Percentiles rank a stretch among this genome's conserved stretches.
Conservation (phyloP, 2,888 invertebrate species). For the Apamea epomidion region DNA sequence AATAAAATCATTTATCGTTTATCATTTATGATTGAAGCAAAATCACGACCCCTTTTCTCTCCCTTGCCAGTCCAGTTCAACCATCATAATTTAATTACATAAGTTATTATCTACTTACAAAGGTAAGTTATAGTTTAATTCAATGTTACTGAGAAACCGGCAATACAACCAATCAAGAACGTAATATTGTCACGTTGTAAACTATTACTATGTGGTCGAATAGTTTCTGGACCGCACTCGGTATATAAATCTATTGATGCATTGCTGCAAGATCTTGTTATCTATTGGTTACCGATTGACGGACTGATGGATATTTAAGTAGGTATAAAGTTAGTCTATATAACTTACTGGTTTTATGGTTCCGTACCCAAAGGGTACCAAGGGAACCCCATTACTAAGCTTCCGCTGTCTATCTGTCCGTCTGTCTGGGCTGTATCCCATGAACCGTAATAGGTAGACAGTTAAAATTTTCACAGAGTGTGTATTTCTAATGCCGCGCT, state of each 20-base stretch:
- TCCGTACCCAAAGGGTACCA: background rate
- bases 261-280: conserved; percentile 37
- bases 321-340: background rate
- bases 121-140: background rate
- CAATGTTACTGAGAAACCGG: background rate
- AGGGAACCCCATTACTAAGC: background rate
- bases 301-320: background rate
- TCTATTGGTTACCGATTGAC: conserved; percentile 4
- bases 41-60: background rate
- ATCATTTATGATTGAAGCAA: background rate
- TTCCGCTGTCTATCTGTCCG: background rate
- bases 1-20: background rate
- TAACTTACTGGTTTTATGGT: background rate
- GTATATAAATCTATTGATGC: conserved; percentile 40
- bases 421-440: background rate
- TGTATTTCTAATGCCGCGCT: background rate
- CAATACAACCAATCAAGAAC: conserved; percentile 3
- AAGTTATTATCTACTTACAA: background rate
- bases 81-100: background rate
- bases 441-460: background rate
- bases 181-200: conserved; percentile 24
- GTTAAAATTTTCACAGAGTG: background rate
- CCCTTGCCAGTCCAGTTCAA: background rate
- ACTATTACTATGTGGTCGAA: conserved; percentile 44
- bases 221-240: conserved; percentile 28